Evolutionary conservation across 2,888 invertebrate species (phyloP).

Genomic region (Acleris holmiana): DNA sequence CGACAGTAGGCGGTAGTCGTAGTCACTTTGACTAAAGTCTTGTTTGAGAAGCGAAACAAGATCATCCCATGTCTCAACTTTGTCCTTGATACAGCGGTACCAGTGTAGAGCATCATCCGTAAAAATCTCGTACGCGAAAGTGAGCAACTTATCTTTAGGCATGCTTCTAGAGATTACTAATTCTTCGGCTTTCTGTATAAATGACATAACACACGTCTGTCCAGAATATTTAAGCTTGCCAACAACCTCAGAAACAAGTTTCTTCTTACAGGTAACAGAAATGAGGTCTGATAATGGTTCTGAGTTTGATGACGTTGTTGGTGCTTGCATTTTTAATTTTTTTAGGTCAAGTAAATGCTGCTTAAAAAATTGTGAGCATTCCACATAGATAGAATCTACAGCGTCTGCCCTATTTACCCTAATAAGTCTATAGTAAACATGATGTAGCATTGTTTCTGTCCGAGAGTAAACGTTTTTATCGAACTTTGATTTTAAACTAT

Average conservation of each 20-base stretch:
- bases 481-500: slow-evolving; percentile 20
- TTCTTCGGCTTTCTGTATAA: neutral
- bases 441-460: slow-evolving; percentile 19
- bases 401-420: slow-evolving; percentile 14
- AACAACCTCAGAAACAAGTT: neutral
- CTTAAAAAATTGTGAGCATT: neutral
- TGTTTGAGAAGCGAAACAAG: too few species aligned
- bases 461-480: slow-evolving; percentile 31
- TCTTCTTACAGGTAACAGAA: neutral
- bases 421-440: slow-evolving; percentile 38
- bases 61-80: too few species aligned
- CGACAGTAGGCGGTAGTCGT: too few species aligned
- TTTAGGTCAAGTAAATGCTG: neutral
- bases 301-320: neutral
- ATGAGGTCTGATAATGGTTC: neutral
- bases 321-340: neutral
- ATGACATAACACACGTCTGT: neutral
- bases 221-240: neutral
- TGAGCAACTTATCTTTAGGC: neutral
- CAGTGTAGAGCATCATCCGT: neutral
- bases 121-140: slow-evolving; percentile 1
- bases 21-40: too few species aligned
- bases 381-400: neutral
- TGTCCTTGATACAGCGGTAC: neutral
- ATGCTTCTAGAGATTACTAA: neutral